Evolutionary conservation across 2,113 vertebrate genomes (phyloP), one percentile per base, ranked within the genome.

Genomic region (Lophochroa leadbeateri): DNA sequence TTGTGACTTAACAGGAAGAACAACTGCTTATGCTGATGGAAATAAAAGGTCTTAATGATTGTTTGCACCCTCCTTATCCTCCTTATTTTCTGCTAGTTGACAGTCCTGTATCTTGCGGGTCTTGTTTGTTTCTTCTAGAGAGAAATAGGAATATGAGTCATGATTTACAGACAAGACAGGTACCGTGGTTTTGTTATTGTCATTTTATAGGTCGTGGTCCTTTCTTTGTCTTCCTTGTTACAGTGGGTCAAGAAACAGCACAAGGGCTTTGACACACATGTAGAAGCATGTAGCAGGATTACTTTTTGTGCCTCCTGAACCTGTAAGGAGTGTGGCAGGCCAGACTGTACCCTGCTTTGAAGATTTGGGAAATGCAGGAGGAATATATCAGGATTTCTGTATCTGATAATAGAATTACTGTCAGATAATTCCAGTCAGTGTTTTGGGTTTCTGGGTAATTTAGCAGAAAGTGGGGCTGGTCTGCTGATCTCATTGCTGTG

Each of bases 171-270:
- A 15, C 0, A 6, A 67, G 70, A 6, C 68, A 27, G 37, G 77
- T 29, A 7, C 57, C 35, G 57, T 68, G 63, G 28, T 68, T 41
- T 0, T 25, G 3, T 39, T 53, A 29, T 28, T 75, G 25, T 17
- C 12, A 2, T 7, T 8, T 17, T 10, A 6, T 2, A 20, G 47
- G 12, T 60, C 1, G 0, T 4, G 55, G 76, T 29, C n/a, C 27
- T 33, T 31, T 43, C 60, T 57, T 80, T 28, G 4, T 28, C 11
- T 25, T 23, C 9, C 35, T 64, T 23, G 5, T 13, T 7, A 7
- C 28, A 6, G 6, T 0, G 15, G 18, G 50, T 33, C 79, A 35
- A 60, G 60, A 28, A 44, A 16, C 27, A 83, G 61, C 31, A 9
- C 29, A 11, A 35, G 75, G 37, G 37, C 67, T 81, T 78, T 76